Evolutionary conservation across 2,888 invertebrate species (phyloP), one percentile per base, ranked within the genome.

Genomic region (Zootermopsis nevadensis): DNA sequence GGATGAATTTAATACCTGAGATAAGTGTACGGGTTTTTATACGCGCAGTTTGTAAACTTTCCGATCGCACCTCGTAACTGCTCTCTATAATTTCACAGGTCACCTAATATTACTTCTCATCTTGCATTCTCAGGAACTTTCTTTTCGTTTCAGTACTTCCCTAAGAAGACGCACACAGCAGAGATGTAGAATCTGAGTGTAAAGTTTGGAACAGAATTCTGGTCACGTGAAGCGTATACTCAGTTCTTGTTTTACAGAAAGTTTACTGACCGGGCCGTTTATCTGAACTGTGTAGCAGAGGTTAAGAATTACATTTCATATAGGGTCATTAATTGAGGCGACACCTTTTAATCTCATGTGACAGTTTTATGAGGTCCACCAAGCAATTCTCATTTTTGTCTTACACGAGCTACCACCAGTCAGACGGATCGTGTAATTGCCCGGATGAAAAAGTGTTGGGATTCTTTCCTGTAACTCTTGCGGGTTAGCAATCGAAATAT

Each of bases 291-390:
- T 19, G 15, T 55, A 19, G 6, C 22, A 22, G 55, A 55, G 22
- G 24, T 12, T 55, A 67, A 72, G 35, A 35, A 33, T 72, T 72
- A 72, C 72, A 24, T 24, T 33, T 72, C 31, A 33, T 4, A 35
- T 22, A 15, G 19, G 24, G 22, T 35, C 72, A 72, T 72, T 72
- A 72, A 31, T 72, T 72, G 6, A 35, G 35, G 72, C 35, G 72
- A 35, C 72, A 74, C 74, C 74, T 74, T 33, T 74, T 74, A 74
- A 38, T 74, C 74, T 74, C 15, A n/a, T n/a, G 74, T 74, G 74
- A 74, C 74, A 74, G 74, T 74, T 74, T 74, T 74, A 74, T 74
- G 74, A 74, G 74, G 74, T 74, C n/a, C 74, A 27, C 8, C 2
- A 38, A 38, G 74, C 74, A 74, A 74, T 74, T 24, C 74, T n/a